phyloP scores from a whole-genome alignment of 2,113 vertebrate species.

The Actinemys pallida region DNA sequence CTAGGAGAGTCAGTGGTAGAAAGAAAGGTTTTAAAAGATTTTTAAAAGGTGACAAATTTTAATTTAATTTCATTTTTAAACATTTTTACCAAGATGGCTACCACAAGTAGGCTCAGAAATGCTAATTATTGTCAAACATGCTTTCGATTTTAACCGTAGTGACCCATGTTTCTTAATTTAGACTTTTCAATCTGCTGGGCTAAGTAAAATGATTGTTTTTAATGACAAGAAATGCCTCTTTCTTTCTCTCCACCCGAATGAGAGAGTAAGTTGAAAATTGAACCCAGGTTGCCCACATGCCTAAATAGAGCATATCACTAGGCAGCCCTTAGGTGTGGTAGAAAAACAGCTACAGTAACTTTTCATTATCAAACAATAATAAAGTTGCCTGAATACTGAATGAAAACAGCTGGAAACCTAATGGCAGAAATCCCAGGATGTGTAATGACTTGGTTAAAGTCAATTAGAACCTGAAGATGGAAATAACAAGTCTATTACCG shows the following conservation, averaged over 20 bases:
- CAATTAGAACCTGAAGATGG: background rate
- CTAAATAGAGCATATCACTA: background rate
- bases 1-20: conserved; percentile 12
- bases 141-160: background rate
- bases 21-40: background rate
- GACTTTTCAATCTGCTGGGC: background rate
- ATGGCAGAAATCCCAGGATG: background rate
- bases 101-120: background rate
- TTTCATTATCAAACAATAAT: background rate
- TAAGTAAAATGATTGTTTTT: background rate
- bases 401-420: background rate
- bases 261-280: background rate
- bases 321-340: background rate
- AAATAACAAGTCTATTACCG: background rate
- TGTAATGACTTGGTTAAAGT: background rate
- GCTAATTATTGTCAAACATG: background rate
- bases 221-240: background rate
- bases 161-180: background rate
- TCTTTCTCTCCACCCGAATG: background rate
- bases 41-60: background rate
- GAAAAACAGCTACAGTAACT: background rate
- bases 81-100: background rate
- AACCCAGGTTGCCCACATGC: background rate
- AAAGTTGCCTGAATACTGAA: background rate
- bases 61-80: background rate